Percentiles rank a stretch among this genome's conserved stretches.
Conservation (phyloP, 2,888 invertebrate genomes). For the Saturnia japonica region DNA sequence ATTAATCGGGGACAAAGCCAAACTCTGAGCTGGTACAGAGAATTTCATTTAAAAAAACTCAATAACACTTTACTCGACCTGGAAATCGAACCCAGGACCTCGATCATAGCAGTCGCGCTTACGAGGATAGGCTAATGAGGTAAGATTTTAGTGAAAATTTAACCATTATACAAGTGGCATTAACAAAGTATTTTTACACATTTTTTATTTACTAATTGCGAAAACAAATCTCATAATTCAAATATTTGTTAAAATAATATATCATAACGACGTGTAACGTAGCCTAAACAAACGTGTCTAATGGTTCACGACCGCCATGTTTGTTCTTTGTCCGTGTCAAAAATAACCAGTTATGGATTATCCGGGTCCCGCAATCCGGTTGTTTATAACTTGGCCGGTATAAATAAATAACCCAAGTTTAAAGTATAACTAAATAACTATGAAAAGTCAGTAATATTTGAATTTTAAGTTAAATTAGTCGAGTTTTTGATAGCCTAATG, state of each 20-base stretch:
- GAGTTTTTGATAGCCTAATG: no score
- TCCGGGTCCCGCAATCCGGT: conserved; percentile 38
- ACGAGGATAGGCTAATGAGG: no score
- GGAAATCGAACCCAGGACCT: no score
- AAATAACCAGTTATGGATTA: conserved; percentile 66
- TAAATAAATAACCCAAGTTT: background rate
- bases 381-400: conserved; percentile 17
- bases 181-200: background rate
- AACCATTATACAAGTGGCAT: no score
- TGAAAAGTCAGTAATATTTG: background rate
- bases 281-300: conserved; percentile 72
- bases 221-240: conserved; percentile 1
- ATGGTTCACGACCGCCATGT: conserved; percentile 58
- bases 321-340: conserved; percentile 68
- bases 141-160: no score
- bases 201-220: background rate
- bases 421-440: background rate
- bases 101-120: no score
- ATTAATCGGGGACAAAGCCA: no score
- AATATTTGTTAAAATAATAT: conserved; percentile 17
- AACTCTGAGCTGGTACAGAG: no score
- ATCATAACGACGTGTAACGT: conserved; percentile 55
- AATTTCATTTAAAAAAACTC: no score
- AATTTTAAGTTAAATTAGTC: no score
- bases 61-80: no score